These are phyloP conservation scores for Ophonus ardosiacus DNA, from an alignment of 2,888 invertebrate species.

Conservation along the genomic window DNA sequence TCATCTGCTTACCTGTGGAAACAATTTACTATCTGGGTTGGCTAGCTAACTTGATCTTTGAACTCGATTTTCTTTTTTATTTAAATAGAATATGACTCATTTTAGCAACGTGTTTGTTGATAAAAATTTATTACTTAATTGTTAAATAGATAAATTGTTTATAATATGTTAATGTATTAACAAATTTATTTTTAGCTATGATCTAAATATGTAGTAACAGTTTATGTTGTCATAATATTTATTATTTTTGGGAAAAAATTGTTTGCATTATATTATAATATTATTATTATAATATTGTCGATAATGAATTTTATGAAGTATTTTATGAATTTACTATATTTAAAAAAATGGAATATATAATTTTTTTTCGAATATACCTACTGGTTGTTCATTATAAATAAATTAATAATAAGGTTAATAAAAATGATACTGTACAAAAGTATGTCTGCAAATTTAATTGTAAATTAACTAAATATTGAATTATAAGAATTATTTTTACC, in stretches of 20 bases:
- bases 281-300: no score
- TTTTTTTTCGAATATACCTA: no score
- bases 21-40: conserved; percentile 14
- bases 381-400: no score
- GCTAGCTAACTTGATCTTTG: background rate
- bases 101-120: background rate
- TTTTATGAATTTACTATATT: no score
- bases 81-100: conserved; percentile 8
- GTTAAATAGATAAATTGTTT: conserved; percentile 38
- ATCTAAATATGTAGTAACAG: background rate
- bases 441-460: no score
- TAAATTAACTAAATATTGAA: no score
- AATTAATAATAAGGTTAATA: no score
- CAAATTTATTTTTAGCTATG: conserved; percentile 29
- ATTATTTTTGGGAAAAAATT: background rate
- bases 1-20: conserved; percentile 22
- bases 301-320: no score
- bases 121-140: conserved; percentile 15
- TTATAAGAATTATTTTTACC: no score
- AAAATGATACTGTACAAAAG: no score
- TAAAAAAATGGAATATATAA: no score
- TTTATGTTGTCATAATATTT: background rate
- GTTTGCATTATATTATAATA: background rate
- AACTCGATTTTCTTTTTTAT: conserved; percentile 17
- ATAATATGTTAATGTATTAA: conserved; percentile 8